Conservation (phyloP, 2,113 vertebrate species). For the Ifrita kowaldi region DNA sequence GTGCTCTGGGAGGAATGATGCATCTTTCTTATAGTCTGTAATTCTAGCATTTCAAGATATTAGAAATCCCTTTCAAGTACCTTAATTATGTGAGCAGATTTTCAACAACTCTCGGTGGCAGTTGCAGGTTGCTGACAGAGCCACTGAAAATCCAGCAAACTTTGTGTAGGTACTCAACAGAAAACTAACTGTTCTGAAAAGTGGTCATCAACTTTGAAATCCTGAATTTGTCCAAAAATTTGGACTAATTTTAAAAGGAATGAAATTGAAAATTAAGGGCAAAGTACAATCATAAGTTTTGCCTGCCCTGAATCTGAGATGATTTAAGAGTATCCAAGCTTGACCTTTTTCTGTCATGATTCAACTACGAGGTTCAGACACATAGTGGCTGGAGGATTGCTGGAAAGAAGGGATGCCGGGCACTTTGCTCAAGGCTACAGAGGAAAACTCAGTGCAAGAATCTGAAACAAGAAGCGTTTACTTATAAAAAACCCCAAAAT, state of each 20-base stretch:
- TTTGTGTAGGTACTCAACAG: neutral
- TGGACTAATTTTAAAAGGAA: neutral
- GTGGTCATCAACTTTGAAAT: neutral
- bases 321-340: neutral
- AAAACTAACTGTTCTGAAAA: neutral
- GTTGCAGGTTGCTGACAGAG: neutral
- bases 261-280: neutral
- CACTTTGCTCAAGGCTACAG: neutral
- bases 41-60: conserved; percentile 5
- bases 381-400: neutral
- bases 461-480: neutral
- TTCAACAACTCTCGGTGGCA: neutral
- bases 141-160: neutral
- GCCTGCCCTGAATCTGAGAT: neutral
- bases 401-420: neutral
- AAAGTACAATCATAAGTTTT: neutral
- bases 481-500: neutral
- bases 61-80: neutral
- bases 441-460: neutral
- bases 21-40: neutral
- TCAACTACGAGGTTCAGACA: neutral
- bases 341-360: neutral
- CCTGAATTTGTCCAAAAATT: neutral
- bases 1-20: neutral
- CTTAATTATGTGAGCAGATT: conserved; percentile 2